Conservation (phyloP, 2,113 vertebrate species). For the Platysternon megacephalum region DNA sequence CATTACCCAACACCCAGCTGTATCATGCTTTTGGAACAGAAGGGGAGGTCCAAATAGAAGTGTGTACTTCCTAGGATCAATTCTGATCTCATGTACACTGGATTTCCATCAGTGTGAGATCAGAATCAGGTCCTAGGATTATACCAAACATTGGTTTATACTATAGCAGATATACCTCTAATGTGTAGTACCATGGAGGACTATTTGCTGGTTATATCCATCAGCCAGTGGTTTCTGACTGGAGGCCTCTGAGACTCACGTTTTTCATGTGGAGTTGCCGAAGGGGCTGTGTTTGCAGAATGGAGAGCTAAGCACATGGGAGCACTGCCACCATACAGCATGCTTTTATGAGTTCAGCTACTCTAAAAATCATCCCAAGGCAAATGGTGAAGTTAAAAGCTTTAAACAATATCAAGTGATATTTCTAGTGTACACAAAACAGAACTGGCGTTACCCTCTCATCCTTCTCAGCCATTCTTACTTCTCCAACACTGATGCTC, state of each 20-base stretch:
- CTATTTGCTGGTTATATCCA: constrained; percentile 21
- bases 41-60: accelerated
- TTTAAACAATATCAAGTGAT: not conserved
- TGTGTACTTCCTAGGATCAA: not conserved
- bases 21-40: not conserved
- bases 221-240: not conserved
- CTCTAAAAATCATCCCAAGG: not conserved
- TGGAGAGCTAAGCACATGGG: not conserved
- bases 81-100: accelerated
- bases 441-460: not conserved
- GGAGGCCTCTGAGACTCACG: not conserved
- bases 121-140: not conserved
- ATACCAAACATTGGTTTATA: not conserved
- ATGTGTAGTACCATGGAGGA: not conserved
- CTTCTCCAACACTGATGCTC: not conserved
- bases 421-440: not conserved
- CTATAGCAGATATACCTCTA: not conserved
- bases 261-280: not conserved
- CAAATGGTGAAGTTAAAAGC: not conserved
- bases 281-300: not conserved
- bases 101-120: not conserved
- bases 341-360: not conserved
- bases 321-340: not conserved
- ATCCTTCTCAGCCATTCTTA: not conserved
- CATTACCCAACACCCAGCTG: not conserved